phyloP scores from a whole-genome alignment of 2,888 invertebrate genomes.

The Metellina segmentata region DNA sequence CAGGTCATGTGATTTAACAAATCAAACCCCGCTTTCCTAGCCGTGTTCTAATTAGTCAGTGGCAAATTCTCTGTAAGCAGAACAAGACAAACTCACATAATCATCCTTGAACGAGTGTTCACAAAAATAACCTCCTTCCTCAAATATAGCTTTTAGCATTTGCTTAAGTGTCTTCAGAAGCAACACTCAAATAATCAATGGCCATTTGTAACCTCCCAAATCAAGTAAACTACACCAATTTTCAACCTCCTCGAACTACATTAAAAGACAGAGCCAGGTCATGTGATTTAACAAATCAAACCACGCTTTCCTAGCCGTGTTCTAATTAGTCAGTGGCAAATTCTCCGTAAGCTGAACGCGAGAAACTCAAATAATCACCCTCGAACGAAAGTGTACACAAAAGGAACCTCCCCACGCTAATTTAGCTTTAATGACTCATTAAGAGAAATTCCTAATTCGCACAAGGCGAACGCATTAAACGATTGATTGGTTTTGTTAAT shows the following conservation, averaged over 20 bases:
- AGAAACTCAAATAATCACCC: constrained; percentile 22
- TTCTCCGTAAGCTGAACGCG: not conserved
- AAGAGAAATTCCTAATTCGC: constrained; percentile 32
- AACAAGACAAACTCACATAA: not conserved
- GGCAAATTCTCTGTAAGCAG: not conserved
- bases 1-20: too few relatives aligned
- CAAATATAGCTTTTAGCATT: constrained; percentile 13
- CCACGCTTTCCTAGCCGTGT: not conserved
- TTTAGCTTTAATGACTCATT: constrained; percentile 43
- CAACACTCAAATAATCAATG: not conserved
- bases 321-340: constrained; percentile 17
- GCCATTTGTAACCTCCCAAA: not conserved
- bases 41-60: constrained; percentile 14
- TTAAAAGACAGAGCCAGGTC: not conserved
- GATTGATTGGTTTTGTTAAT: constrained; percentile 53
- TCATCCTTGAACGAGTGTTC: not conserved
- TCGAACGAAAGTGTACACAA: constrained; percentile 10
- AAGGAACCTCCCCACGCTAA: not conserved
- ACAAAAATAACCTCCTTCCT: not conserved
- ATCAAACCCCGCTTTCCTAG: too few relatives aligned
- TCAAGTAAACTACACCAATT: not conserved
- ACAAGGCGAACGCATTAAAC: constrained; percentile 2
- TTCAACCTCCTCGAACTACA: not conserved
- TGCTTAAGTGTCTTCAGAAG: not conserved
- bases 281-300: not conserved